These are phyloP conservation scores for Ibidorhyncha struthersii DNA, from an alignment of 2,113 vertebrate species.

Conservation along the genomic window DNA sequence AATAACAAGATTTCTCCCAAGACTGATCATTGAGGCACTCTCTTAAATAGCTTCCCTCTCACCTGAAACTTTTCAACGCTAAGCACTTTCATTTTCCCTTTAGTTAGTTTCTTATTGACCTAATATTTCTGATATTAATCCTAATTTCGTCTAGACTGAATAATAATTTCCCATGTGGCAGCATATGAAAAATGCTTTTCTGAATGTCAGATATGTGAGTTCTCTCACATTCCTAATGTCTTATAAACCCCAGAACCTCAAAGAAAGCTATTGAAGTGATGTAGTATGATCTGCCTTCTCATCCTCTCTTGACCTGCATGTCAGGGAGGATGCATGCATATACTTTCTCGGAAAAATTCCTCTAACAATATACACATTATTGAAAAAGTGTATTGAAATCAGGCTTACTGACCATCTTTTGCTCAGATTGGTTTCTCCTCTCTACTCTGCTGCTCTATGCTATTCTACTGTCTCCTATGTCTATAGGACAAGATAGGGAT, in stretches of 20 bases:
- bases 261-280: background rate
- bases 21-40: background rate
- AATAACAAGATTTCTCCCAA: background rate
- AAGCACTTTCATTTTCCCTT: background rate
- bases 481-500: background rate
- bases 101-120: background rate
- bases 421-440: background rate
- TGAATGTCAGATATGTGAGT: background rate
- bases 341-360: background rate
- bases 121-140: constrained; percentile 28
- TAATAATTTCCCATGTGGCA: background rate
- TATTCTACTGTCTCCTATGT: background rate
- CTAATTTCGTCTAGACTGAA: background rate
- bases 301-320: background rate
- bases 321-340: background rate
- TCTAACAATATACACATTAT: background rate
- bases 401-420: background rate
- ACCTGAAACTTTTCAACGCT: background rate
- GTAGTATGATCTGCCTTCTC: background rate
- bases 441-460: background rate
- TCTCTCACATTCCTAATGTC: background rate
- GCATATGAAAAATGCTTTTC: background rate
- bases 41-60: background rate
- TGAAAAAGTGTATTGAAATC: background rate
- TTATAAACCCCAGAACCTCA: background rate